phyloP scores from a whole-genome alignment of 1,140 invertebrate genomes.

The Drosophila pallidifrons region DNA sequence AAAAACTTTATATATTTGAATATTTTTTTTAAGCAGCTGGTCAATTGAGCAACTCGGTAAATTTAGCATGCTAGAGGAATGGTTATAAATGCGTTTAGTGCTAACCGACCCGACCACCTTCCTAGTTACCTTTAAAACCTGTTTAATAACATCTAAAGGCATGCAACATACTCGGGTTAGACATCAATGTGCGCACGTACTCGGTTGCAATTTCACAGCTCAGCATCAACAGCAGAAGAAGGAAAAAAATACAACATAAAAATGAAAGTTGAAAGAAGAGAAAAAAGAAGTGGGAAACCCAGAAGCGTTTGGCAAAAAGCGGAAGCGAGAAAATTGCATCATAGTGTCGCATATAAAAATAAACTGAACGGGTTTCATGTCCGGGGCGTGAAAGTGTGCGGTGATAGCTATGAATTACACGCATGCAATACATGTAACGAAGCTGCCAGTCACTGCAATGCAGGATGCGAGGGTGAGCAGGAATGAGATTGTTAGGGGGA shows the following conservation, averaged over 20 bases:
- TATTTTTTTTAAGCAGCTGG: constrained; percentile 8
- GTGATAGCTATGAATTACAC: constrained; percentile 80
- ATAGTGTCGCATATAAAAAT: constrained; percentile 81
- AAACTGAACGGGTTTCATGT: constrained; percentile 73
- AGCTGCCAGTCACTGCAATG: constrained; percentile 20
- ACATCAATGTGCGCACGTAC: constrained; percentile 33
- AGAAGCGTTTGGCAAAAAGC: constrained; percentile 48
- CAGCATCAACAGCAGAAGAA: constrained; percentile 54
- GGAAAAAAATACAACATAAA: constrained; percentile 17
- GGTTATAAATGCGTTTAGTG: constrained; percentile 16
- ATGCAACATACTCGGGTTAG: constrained; percentile 29
- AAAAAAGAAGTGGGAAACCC: constrained; percentile 13
- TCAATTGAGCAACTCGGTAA: background rate
- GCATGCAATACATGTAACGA: constrained; percentile 61
- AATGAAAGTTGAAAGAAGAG: constrained; percentile 8
- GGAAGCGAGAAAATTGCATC: constrained; percentile 80
- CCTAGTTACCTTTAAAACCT: constrained; percentile 18
- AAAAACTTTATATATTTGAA: background rate
- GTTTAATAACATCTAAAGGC: constrained; percentile 45
- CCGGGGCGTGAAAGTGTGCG: constrained; percentile 47
- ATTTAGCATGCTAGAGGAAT: constrained; percentile 3
- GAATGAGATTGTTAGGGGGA: no score
- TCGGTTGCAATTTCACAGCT: constrained; percentile 68
- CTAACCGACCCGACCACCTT: background rate
- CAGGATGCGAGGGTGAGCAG: background rate